Evolutionary conservation across 2,797 vertebrate genomes (phyloP).

Genomic region (Chelon labrosus): DNA sequence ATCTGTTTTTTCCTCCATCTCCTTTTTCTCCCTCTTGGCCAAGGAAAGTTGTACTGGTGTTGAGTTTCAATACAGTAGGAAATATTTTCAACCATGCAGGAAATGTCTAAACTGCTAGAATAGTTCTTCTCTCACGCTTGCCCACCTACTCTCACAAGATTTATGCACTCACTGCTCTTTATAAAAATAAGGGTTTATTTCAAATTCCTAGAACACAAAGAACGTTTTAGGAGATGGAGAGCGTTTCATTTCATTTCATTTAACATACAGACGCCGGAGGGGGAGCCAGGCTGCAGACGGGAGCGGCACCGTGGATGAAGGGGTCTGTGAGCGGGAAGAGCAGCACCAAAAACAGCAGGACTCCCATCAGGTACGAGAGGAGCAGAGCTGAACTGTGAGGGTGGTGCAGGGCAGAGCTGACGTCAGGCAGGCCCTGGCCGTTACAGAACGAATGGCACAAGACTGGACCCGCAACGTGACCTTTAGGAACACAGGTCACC

Average conservation of each 20-base stretch:
- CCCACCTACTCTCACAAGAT: constrained; percentile 2
- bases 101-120: constrained; percentile 72
- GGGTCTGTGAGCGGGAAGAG: constrained; percentile 87
- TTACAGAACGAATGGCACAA: constrained; percentile 91
- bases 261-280: constrained; percentile 68
- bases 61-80: constrained; percentile 74
- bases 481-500: constrained; percentile 55
- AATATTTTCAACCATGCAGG: constrained; percentile 72
- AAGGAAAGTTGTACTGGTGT: constrained; percentile 58
- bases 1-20: constrained; percentile 52
- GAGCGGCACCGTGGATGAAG: constrained; percentile 81
- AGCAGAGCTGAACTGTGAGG: constrained; percentile 79
- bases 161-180: constrained; percentile 10
- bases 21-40: constrained; percentile 39
- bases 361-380: constrained; percentile 80
- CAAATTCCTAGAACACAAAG: constrained; percentile 23
- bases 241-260: constrained; percentile 27
- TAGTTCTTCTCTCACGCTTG: constrained; percentile 39
- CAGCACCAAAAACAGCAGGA: constrained; percentile 84
- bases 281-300: constrained; percentile 80
- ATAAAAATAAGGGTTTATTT: constrained; percentile 33
- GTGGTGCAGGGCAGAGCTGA: constrained; percentile 82
- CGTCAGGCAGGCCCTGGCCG: constrained; percentile 86
- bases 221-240: constrained; percentile 22
- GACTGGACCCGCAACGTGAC: constrained; percentile 85